Evolutionary conservation across 2,113 vertebrate species (phyloP).

Genomic region (Gnathonemus longibarbis): DNA sequence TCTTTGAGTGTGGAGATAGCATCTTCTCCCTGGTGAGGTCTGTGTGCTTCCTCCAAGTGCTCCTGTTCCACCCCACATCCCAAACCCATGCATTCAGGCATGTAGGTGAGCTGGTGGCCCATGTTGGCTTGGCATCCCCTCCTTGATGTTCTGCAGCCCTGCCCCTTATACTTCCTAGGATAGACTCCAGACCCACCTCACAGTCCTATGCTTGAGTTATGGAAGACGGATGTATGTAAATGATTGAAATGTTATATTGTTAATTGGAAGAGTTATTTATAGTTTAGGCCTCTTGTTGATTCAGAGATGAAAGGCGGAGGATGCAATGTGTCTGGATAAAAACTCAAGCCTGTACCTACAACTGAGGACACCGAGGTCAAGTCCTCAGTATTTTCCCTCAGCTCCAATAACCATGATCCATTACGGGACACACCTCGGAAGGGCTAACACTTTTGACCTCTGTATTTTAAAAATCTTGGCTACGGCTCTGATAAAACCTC

Average conservation of each 20-base stretch:
- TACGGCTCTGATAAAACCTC: not conserved
- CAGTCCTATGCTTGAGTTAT: not conserved
- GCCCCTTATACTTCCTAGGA: not conserved
- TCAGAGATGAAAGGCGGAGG: not conserved
- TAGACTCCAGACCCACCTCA: not conserved
- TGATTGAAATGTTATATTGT: not conserved
- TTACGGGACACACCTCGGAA: too few relatives aligned
- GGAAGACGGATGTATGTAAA: not conserved
- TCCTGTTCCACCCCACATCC: not conserved
- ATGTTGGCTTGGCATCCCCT: not conserved
- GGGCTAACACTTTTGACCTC: too few relatives aligned
- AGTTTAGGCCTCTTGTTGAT: not conserved
- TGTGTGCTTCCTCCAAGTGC: not conserved
- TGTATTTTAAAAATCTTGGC: too few relatives aligned
- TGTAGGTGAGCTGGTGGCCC: not conserved
- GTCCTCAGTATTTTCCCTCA: too few relatives aligned
- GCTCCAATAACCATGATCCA: too few relatives aligned
- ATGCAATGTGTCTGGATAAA: not conserved
- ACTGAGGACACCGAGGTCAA: too few relatives aligned
- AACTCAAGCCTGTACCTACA: not conserved
- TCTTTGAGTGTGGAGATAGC: not conserved
- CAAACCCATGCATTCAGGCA: not conserved
- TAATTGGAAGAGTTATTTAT: not conserved
- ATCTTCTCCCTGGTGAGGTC: not conserved
- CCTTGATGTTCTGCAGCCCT: not conserved